Conservation (phyloP, 92 coral and sea anemone genomes). For the Actinostola sp. region DNA sequence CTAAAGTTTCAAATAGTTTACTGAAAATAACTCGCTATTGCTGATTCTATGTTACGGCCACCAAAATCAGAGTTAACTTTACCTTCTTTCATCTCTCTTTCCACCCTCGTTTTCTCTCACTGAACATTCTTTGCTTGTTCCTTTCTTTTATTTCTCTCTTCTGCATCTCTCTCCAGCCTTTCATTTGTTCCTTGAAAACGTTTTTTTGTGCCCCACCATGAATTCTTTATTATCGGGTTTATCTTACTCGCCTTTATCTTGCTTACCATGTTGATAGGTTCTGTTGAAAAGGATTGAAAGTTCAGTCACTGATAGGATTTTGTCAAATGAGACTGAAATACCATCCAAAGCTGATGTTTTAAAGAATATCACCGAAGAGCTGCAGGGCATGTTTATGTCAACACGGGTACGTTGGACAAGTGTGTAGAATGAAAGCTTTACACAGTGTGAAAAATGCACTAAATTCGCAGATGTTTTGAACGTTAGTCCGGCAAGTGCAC, state of each 20-base stretch:
- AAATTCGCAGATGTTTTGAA: no score
- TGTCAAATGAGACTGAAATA: constrained; percentile 37
- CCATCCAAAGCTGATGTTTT: constrained; percentile 47
- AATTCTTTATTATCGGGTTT: not conserved
- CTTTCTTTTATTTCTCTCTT: no score
- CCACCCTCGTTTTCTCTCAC: no score
- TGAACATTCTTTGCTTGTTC: no score
- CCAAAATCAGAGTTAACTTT: no score
- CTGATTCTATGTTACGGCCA: no score
- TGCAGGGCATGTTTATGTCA: constrained; percentile 34
- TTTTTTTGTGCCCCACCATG: not conserved
- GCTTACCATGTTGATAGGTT: constrained; percentile 15
- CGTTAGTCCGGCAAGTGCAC: no score
- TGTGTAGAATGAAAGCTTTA: not conserved
- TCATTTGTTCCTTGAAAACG: not conserved
- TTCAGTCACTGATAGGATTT: constrained; percentile 29
- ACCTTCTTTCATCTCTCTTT: no score
- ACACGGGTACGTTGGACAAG: not conserved
- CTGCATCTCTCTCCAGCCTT: no score
- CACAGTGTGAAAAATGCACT: no score
- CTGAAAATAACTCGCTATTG: no score
- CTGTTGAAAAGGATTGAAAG: constrained; percentile 45
- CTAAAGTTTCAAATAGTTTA: no score
- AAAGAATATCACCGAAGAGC: constrained; percentile 32
- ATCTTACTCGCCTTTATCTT: not conserved